Conservation (phyloP, 1,140 invertebrate genomes). For the Bombyx mandarina region DNA sequence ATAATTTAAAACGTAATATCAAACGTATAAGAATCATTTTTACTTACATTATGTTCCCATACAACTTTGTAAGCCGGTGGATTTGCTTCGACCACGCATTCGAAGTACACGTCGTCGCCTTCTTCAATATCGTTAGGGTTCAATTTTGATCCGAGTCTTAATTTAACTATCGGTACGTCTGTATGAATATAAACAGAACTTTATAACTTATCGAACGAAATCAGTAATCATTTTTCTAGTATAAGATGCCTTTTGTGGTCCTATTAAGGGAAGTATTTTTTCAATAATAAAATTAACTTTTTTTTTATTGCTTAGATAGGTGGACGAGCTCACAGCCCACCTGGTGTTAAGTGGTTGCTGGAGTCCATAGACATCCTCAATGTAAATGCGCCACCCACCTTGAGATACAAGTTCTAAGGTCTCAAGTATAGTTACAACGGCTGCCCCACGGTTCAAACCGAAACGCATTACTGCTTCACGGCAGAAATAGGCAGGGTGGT, state of each 20-base stretch:
- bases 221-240: background rate
- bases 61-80: conserved; percentile 83
- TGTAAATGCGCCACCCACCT: too few relatives aligned
- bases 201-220: background rate
- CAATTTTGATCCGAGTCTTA: conserved; percentile 78
- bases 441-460: too few relatives aligned
- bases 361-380: too few relatives aligned
- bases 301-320: too few relatives aligned
- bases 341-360: too few relatives aligned
- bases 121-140: conserved; percentile 88
- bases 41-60: conserved; percentile 85
- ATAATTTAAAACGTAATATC: too few relatives aligned
- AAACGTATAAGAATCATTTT: background rate
- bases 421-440: too few relatives aligned
- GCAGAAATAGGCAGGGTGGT: too few relatives aligned
- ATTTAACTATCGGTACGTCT: conserved; percentile 83
- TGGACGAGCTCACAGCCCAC: too few relatives aligned
- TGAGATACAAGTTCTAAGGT: too few relatives aligned
- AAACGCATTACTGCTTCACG: too few relatives aligned
- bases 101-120: conserved; percentile 90
- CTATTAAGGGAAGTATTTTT: conserved; percentile 4
- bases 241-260: background rate
- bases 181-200: conserved; percentile 12
- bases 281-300: too few relatives aligned
- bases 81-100: conserved; percentile 86